Evolutionary conservation across 2,888 invertebrate species (phyloP).

Genomic region (Slavum lentiscoides): DNA sequence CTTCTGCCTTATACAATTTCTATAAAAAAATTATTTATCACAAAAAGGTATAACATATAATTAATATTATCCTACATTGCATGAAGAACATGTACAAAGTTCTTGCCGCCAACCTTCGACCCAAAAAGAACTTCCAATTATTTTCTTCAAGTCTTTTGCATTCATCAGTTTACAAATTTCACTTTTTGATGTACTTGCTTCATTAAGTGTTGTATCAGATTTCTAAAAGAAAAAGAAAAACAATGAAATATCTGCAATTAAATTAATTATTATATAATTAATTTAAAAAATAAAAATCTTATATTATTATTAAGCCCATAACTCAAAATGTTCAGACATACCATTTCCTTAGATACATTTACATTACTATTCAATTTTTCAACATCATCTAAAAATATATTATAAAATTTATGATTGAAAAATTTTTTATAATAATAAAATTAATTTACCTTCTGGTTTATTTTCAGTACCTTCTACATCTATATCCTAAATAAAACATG

Average conservation of each 20-base stretch:
- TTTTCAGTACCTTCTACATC: constrained; percentile 10
- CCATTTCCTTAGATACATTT: background rate
- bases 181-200: constrained; percentile 22
- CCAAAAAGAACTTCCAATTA: constrained; percentile 75
- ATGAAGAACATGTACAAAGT: constrained; percentile 70
- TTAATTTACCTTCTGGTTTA: background rate
- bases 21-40: constrained; percentile 57
- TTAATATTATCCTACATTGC: constrained; percentile 60
- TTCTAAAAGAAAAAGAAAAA: background rate
- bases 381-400: constrained; percentile 21
- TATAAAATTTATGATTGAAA: background rate
- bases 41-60: background rate
- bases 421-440: background rate
- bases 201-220: background rate
- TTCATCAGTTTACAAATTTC: constrained; percentile 20
- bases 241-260: background rate
- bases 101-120: constrained; percentile 74
- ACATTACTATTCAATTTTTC: constrained; percentile 7
- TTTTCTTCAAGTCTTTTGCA: constrained; percentile 19
- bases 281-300: background rate
- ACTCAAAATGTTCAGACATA: background rate
- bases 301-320: background rate
- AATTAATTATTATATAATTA: too few species aligned
- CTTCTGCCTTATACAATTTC: constrained; percentile 71
- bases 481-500: constrained; percentile 13